Evolutionary conservation across 2,797 vertebrate genomes (phyloP), one percentile per base, ranked within the genome.

Genomic region (Florisuga fusca): DNA sequence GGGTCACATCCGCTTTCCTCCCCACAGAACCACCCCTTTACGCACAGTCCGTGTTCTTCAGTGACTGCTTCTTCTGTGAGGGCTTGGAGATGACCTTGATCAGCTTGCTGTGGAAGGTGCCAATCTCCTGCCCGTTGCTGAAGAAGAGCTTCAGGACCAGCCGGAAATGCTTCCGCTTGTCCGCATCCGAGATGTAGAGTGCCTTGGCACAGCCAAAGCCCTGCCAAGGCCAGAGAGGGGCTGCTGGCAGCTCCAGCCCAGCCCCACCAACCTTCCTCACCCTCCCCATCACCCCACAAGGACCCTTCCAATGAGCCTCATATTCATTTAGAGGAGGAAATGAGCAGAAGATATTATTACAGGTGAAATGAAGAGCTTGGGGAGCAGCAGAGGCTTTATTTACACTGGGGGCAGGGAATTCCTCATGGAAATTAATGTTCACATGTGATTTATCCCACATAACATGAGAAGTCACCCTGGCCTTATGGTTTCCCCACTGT

Each of bases 21-120:
- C 72, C 64, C 9, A 0, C 58, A 81, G 62, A 81, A 14, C 62
- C 53, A 27, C 1, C 72, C 64, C 83, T 1, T 3, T 29, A 98
- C 99, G 98, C 97, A 99, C 99, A 46, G 96, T 99, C 99, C 0
- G 99, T 99, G 83, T 99, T 99, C 97, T 99, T 99, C 98, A 99
- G 98, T 1, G 99, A 99, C 97, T 99, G 99, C 92, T 99, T 99
- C 97, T 99, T 99, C 98, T 99, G 99, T 0, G 99, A 99, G 1
- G 99, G 99, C 95, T 99, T 99, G 82, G 99, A 99, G 98, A 99
- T 99, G 88, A 99, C 98, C 96, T 99, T 99, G 98, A 99, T 99
- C 96, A 99, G 98, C 92, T 98, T 97, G 98, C 99, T 99, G 96
- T 99, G 98, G 97, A 99, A 99, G 2, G 98, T 98, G 46, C 99